These are phyloP conservation scores for Formica exsecta DNA, from an alignment of 1,140 invertebrate species.

Conservation along the genomic window DNA sequence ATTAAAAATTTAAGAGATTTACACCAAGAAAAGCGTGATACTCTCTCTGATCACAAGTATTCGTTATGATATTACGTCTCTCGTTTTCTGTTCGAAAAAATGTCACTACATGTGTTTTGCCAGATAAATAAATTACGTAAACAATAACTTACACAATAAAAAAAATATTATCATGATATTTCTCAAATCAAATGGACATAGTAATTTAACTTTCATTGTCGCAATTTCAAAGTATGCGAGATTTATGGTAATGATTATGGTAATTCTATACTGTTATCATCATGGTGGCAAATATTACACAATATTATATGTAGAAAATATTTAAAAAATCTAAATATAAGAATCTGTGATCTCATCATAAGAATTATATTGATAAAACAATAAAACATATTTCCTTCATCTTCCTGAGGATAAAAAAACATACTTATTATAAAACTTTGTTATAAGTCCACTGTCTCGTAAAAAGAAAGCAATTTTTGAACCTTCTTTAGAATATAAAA, in stretches of 20 bases:
- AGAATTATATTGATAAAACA: no score
- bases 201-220: not conserved
- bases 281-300: not conserved
- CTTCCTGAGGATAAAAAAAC: not conserved
- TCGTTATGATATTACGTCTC: not conserved
- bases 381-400: not conserved
- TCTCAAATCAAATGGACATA: no score
- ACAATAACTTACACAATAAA: not conserved
- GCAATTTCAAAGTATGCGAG: not conserved
- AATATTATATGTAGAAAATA: not conserved
- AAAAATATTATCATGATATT: no score
- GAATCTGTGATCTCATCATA: no score
- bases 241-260: not conserved
- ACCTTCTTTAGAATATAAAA: not conserved
- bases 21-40: not conserved
- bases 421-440: no score
- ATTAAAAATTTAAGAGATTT: conserved; percentile 5
- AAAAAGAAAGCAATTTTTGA: conserved; percentile 9
- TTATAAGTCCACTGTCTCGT: not conserved
- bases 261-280: not conserved
- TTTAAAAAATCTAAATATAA: not conserved
- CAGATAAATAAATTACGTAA: not conserved
- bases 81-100: not conserved
- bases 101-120: not conserved
- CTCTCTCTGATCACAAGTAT: not conserved